Conservation (phyloP, 2,113 vertebrate genomes). For the Onychorhynchus coronatus region DNA sequence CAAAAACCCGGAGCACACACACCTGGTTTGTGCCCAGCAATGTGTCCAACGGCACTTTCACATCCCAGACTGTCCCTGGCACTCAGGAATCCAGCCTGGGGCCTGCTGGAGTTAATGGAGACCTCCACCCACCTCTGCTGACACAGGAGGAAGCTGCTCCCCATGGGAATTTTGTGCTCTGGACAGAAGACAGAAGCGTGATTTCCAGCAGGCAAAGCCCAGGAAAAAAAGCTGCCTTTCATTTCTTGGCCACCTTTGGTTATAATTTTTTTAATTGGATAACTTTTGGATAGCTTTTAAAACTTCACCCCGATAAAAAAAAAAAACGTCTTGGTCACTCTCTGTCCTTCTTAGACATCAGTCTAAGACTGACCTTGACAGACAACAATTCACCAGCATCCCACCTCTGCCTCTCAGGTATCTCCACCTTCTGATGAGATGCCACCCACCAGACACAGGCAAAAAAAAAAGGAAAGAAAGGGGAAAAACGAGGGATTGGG, state of each 20-base stretch:
- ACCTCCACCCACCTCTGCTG: background rate
- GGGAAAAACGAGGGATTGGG: background rate
- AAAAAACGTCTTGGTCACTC: background rate
- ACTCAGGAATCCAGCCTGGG: background rate
- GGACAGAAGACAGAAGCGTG: background rate
- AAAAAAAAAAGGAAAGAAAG: background rate
- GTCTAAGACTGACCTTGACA: background rate
- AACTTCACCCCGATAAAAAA: background rate
- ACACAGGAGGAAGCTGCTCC: fast-evolving
- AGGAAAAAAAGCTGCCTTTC: background rate
- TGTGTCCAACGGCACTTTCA: background rate
- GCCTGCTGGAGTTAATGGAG: background rate
- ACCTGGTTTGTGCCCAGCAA: background rate
- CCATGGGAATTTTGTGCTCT: fast-evolving
- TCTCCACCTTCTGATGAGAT: background rate
- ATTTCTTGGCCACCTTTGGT: background rate
- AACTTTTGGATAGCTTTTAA: background rate
- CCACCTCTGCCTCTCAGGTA: background rate
- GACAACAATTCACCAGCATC: background rate
- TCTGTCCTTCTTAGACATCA: background rate
- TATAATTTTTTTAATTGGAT: background rate
- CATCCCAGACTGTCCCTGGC: background rate
- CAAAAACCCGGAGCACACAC: fast-evolving
- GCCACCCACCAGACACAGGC: background rate
- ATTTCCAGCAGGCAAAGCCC: background rate